Base-by-base conservation (phyloP, 2,113 vertebrate species). In the Cyprinus carpio region DNA sequence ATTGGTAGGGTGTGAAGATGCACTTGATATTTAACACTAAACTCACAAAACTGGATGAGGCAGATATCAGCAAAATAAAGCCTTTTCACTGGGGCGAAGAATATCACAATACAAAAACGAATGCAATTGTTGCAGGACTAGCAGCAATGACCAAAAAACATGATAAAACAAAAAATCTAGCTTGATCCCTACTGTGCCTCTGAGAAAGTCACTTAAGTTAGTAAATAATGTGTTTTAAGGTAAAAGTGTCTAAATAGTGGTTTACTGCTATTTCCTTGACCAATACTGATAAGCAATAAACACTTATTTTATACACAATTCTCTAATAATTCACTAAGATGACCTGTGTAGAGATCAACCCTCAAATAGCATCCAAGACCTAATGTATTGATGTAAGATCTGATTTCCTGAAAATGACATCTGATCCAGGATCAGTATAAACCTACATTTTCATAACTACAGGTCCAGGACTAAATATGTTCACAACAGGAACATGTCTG, bases 1-100 rank as follows among this genome's bases (percentile, higher is more conserved):
- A 81, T 65, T 46, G 78, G n/a, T 16, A 64, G 58, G 78, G 78
- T 43, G 37, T 81, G 58, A 64, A 46, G 78, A 65, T 81, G 46
- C 16, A 81, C 58, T 64, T 65, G 78, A 40, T 64, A 46, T 27
- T 80, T 80, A 46, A 64, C 58, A 64, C 58, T 64, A 29, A 64
- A 64, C 77, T 80, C 37, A 65, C 78, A 80, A 65, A 80, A 80
- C 78, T 64, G 34, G 78, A 80, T 80, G 34, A 80, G 78, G 34
- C 58, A 20, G 58, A 80, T 27, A 16, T 29, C 58, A 46, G n/a
- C 34, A 18, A 46, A 80, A 81, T 64, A 64, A 81, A 46, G 37
- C 37, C 58, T 46, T 81, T 64, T 65, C 78, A 81, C 58, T 12
- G 8, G n/a, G 2, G 15, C 15, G 4, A 29, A 46, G n/a, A 58